A percentile compares a stretch with the other conserved stretches of the same genome.
Conservation (phyloP, 2,113 vertebrate species). For the Chloroceryle aenea region DNA sequence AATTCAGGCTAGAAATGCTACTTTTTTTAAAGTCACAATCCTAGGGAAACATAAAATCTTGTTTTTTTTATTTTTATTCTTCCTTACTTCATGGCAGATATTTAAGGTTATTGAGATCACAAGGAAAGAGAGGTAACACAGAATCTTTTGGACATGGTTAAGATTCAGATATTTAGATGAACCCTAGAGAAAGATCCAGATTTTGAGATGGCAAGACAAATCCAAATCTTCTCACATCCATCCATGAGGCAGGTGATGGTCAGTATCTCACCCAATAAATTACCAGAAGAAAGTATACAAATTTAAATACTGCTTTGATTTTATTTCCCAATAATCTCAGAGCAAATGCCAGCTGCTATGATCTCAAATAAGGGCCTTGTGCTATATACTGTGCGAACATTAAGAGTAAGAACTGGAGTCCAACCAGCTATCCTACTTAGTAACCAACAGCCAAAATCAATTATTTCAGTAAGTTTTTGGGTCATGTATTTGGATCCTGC, state of each 20-base stretch:
- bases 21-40: background rate
- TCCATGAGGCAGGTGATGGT: background rate
- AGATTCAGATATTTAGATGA: background rate
- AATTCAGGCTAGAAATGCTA: conserved; percentile 12
- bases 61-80: background rate
- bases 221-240: background rate
- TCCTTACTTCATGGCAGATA: background rate
- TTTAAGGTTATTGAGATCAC: background rate
- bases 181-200: background rate
- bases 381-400: accelerated
- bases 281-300: background rate
- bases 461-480: background rate
- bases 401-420: background rate
- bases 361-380: background rate
- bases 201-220: background rate
- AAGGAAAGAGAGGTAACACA: background rate
- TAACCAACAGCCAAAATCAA: background rate
- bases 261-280: background rate
- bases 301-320: background rate
- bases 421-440: background rate
- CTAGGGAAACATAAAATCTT: background rate
- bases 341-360: background rate
- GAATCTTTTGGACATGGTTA: background rate
- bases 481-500: background rate
- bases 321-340: background rate